These are phyloP conservation scores for Indicator maculatus DNA, from an alignment of 2,113 vertebrate genomes.

Conservation along the genomic window DNA sequence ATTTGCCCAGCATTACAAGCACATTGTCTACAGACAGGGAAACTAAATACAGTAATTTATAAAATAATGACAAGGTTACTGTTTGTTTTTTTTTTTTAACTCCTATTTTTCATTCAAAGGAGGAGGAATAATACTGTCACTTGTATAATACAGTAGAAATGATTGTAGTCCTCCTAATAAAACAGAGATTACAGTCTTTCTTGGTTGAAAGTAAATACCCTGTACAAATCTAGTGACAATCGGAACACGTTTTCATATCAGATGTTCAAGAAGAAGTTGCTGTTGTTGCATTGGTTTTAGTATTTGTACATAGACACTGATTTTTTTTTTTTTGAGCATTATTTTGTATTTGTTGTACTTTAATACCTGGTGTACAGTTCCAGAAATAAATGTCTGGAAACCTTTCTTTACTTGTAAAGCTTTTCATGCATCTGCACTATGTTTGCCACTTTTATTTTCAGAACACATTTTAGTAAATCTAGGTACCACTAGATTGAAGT, in stretches of 20 bases:
- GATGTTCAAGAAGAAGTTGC: constrained; percentile 92
- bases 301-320: constrained; percentile 98
- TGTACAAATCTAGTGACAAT: constrained; percentile 92
- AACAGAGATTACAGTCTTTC: constrained; percentile 63
- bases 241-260: constrained; percentile 89
- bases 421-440: not conserved
- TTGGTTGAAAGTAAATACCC: constrained; percentile 63
- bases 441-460: not conserved
- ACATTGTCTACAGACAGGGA: constrained; percentile 75
- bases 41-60: constrained; percentile 74
- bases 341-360: constrained; percentile 99
- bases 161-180: constrained; percentile 66
- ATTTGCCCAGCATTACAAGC: constrained; percentile 77
- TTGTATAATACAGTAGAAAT: constrained; percentile 69
- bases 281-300: constrained; percentile 93
- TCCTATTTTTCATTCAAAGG: constrained; percentile 73
- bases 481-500: fast-evolving
- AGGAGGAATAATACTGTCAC: constrained; percentile 59
- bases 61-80: constrained; percentile 72
- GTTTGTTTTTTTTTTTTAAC: constrained; percentile 62
- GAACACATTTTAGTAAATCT: not conserved
- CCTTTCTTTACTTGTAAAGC: constrained; percentile 74
- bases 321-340: constrained; percentile 96
- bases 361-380: constrained; percentile 99
- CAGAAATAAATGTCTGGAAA: constrained; percentile 99